Evolutionary conservation across 1,140 invertebrate genomes (phyloP), one percentile per base, ranked within the genome.

Genomic region (Drosophila subobscura): DNA sequence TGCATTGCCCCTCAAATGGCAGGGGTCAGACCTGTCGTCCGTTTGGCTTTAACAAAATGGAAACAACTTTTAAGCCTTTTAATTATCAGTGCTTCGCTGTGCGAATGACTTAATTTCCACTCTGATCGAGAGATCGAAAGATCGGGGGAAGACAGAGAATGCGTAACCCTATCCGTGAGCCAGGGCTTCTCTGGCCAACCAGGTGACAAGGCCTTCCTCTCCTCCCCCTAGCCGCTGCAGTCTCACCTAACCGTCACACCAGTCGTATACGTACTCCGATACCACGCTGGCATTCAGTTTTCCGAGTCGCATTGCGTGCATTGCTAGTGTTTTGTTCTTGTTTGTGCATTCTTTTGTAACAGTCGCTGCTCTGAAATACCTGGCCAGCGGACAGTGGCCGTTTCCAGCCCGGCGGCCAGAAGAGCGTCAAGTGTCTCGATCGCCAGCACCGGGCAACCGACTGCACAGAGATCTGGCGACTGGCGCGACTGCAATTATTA

Each of bases 341-440:
- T 85, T 85, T 79, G 60, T 63, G 77, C 80, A 85, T 85, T 86
- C 80, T 73, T 73, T 74, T 79, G 50, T 65, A 72, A 80, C 63
- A 77, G 73, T 63, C 46, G 22, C 37, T 63, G 29, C 40, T 49
- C 44, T 57, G 46, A 76, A 61, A 76, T 84, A 85, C 77, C 81
- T 84, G 77, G 67, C 59, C 67, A 55, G 58, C 22, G 50, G 10
- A 37, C 33, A 37, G 33, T 37, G 1, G 33, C 33, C 33, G 33
- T 37, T 37, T 8, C 33, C 33, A 40, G 44, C 23, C 63, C 29
- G 42, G 25, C 68, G 63, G 64, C 50, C 33, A 27, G 44, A 63
- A 58, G 29, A 63, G 67, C 81, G 72, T 86, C 80, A 85, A 85
- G 81, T 84, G 79, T 76, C 80, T 78, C 59, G 75, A 40, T 44